phyloP scores from a whole-genome alignment of 2,113 vertebrate species.

The Tretioscincus oriximinensis region DNA sequence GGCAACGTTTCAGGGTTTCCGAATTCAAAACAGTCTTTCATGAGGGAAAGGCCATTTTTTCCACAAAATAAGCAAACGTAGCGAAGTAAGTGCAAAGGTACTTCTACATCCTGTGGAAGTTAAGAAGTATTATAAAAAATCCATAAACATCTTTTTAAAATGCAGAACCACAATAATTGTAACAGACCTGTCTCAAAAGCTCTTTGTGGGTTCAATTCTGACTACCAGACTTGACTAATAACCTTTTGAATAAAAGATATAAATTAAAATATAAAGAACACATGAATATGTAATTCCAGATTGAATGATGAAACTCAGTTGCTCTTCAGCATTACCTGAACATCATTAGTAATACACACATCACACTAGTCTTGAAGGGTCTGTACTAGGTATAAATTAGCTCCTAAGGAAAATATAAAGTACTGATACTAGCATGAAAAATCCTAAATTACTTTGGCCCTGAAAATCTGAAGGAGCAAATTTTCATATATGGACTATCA shows the following conservation, averaged over 20 bases:
- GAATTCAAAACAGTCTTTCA: constrained; percentile 98
- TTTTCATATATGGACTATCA: too few relatives aligned
- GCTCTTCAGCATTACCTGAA: not conserved
- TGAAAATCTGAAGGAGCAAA: too few relatives aligned
- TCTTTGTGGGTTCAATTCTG: not conserved
- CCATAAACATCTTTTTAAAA: not conserved
- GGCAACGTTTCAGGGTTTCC: constrained; percentile 93
- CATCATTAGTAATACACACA: too few relatives aligned
- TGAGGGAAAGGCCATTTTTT: constrained; percentile 96
- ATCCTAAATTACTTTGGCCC: too few relatives aligned
- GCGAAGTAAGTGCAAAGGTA: constrained; percentile 95
- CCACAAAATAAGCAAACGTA: constrained; percentile 98
- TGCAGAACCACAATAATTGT: not conserved
- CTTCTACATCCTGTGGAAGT: constrained; percentile 89
- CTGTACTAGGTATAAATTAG: too few relatives aligned
- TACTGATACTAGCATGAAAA: too few relatives aligned
- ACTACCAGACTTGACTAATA: not conserved
- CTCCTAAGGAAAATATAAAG: too few relatives aligned
- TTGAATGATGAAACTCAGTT: not conserved
- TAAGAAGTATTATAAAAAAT: not conserved
- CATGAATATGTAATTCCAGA: not conserved
- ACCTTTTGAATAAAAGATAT: not conserved
- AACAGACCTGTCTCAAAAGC: not conserved
- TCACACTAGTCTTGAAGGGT: too few relatives aligned
- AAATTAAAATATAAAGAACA: not conserved